Evolutionary conservation across 2,113 vertebrate species (phyloP).

Genomic region (Callionymus lyra): DNA sequence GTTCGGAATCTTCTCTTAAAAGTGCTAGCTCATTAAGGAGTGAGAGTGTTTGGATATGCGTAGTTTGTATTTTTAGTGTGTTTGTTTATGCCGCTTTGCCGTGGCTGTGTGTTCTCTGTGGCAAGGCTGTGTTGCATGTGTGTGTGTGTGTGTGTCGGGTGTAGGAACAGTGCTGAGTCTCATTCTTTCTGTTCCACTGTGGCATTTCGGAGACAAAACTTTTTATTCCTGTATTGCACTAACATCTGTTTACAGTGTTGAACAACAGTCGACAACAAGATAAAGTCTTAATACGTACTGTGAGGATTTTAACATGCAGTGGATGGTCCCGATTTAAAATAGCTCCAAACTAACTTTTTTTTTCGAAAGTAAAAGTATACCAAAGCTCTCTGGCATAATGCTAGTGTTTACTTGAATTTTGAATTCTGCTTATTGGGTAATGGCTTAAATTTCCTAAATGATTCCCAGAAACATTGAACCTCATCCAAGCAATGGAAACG

Average conservation of each 20-base stretch:
- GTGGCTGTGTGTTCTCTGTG: constrained; percentile 60
- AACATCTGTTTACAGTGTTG: constrained; percentile 63
- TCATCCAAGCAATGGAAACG: too few species aligned
- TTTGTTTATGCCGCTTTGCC: constrained; percentile 68
- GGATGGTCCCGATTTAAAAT: constrained; percentile 42
- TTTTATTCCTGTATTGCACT: constrained; percentile 58
- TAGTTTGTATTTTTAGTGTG: constrained; percentile 76
- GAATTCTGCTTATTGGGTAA: too few species aligned
- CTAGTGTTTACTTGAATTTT: too few species aligned
- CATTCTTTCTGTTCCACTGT: constrained; percentile 60
- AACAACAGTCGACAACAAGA: constrained; percentile 25
- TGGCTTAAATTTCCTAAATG: too few species aligned
- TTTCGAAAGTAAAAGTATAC: too few species aligned
- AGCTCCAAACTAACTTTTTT: constrained; percentile 36
- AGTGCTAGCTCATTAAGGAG: constrained; percentile 72
- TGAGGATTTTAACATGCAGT: constrained; percentile 34
- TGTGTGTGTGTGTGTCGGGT: constrained; percentile 34
- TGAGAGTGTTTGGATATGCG: constrained; percentile 72
- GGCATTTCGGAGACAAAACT: constrained; percentile 56
- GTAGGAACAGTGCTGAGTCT: constrained; percentile 65
- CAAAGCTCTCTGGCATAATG: too few species aligned
- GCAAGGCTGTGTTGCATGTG: constrained; percentile 15
- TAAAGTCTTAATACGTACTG: constrained; percentile 47
- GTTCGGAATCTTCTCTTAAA: constrained; percentile 67
- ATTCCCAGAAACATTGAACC: too few species aligned